phyloP scores from a whole-genome alignment of 2,797 vertebrate genomes.

The Prunella strophiata region DNA sequence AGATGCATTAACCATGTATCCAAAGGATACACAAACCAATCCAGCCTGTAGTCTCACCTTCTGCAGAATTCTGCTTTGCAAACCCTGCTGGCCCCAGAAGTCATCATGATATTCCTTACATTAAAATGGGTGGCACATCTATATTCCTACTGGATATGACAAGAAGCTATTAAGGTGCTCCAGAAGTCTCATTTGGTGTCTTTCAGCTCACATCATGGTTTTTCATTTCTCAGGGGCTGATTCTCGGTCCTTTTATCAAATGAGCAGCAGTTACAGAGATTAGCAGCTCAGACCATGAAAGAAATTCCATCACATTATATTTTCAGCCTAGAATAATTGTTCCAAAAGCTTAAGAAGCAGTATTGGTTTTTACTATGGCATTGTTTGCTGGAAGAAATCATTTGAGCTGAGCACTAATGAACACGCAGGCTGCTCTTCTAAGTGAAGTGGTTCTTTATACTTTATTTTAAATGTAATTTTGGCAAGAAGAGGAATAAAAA shows the following conservation, averaged over 20 bases:
- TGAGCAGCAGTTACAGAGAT: background rate
- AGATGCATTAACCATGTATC: background rate
- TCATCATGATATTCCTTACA: background rate
- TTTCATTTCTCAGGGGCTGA: background rate
- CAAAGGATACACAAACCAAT: background rate
- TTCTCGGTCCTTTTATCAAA: background rate
- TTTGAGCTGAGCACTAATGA: constrained; percentile 39
- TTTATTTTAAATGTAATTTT: constrained; percentile 49
- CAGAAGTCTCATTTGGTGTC: background rate
- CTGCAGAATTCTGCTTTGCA: background rate
- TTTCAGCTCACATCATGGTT: background rate
- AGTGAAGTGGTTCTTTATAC: constrained; percentile 21
- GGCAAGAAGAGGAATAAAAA: constrained; percentile 29
- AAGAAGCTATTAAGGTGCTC: background rate
- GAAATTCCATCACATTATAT: background rate
- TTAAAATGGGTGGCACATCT: background rate
- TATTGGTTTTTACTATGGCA: constrained; percentile 20
- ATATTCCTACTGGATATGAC: background rate
- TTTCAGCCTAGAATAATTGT: background rate
- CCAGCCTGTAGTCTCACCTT: background rate
- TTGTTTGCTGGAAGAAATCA: constrained; percentile 11
- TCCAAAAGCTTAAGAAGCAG: background rate
- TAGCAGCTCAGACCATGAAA: background rate
- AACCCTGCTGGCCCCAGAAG: background rate
- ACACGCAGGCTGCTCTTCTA: constrained; percentile 24